Evolutionary conservation across 2,113 vertebrate genomes (phyloP).

Genomic region (Cyrtonyx montezumae): DNA sequence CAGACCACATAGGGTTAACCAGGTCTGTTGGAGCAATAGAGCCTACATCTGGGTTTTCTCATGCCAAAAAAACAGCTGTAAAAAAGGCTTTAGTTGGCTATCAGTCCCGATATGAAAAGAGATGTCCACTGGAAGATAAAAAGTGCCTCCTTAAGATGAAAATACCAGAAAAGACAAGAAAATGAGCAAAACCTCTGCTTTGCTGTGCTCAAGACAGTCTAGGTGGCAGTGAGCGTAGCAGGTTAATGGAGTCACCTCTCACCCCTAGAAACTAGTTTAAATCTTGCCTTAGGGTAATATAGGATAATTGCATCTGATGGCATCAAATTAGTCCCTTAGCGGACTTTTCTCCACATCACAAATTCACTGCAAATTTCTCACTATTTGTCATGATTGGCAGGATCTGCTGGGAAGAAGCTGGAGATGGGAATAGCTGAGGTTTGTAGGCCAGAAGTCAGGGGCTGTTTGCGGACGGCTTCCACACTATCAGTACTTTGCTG

Average conservation of each 20-base stretch:
- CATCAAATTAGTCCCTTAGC: conserved; percentile 69
- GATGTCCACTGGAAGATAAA: background rate
- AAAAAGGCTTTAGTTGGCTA: background rate
- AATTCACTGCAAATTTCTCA: conserved; percentile 42
- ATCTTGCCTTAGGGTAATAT: conserved; percentile 69
- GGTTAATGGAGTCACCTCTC: conserved; percentile 66
- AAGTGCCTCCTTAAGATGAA: background rate
- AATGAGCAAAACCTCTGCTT: background rate
- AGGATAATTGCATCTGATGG: conserved; percentile 65
- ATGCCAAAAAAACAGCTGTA: background rate
- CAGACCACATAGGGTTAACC: background rate
- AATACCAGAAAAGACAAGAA: background rate
- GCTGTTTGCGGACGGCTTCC: background rate
- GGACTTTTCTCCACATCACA: conserved; percentile 51
- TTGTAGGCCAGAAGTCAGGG: background rate
- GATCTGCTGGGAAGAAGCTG: background rate
- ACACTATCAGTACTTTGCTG: background rate
- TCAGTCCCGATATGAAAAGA: background rate
- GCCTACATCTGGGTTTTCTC: background rate
- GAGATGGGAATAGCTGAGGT: background rate
- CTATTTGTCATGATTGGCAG: conserved; percentile 47
- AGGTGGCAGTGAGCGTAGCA: background rate
- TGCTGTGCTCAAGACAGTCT: background rate
- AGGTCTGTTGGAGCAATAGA: background rate
- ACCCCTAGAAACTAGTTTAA: conserved; percentile 72